Evolutionary conservation across 2,888 invertebrate species (phyloP).

Genomic region (Pristionchus maxplancki): DNA sequence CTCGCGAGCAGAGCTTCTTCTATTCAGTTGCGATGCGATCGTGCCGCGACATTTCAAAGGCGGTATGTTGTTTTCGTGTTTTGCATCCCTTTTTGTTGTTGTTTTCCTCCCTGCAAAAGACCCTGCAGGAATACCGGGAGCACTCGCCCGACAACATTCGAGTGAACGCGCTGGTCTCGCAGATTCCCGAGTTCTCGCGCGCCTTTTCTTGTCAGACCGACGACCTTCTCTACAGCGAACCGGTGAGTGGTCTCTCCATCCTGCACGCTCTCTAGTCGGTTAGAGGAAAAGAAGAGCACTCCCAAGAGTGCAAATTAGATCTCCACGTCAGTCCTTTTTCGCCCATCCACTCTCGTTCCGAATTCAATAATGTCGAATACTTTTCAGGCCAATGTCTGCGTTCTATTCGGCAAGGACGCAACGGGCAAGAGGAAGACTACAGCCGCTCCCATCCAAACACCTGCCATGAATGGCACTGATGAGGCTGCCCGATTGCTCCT

Average conservation of each 20-base stretch:
- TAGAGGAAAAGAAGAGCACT: no score
- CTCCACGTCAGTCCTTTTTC: not conserved
- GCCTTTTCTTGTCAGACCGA: slow-evolving; percentile 11
- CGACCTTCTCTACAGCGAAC: not conserved
- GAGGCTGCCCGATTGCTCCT: not conserved
- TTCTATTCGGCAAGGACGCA: not conserved
- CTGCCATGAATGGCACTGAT: not conserved
- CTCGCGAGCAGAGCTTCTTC: slow-evolving; percentile 31
- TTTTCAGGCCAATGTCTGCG: slow-evolving; percentile 1
- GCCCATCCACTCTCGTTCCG: not conserved
- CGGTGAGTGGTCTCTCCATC: not conserved
- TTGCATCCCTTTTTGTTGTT: not conserved
- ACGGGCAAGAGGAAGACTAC: slow-evolving; percentile 10
- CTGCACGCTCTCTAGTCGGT: no score
- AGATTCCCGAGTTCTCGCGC: slow-evolving; percentile 11
- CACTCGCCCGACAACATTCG: slow-evolving; percentile 43
- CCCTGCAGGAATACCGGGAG: slow-evolving; percentile 1
- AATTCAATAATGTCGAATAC: not conserved
- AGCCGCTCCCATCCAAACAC: not conserved
- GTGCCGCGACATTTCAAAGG: not conserved
- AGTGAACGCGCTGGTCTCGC: slow-evolving; percentile 19
- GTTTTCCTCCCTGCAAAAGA: not conserved
- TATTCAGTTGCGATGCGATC: slow-evolving; percentile 27
- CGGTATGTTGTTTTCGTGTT: not conserved
- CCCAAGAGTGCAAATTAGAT: not conserved